Percentiles rank a stretch among this genome's conserved stretches.
phyloP scores from a whole-genome alignment of 2,888 invertebrate genomes.

The Plebejus melissa region DNA sequence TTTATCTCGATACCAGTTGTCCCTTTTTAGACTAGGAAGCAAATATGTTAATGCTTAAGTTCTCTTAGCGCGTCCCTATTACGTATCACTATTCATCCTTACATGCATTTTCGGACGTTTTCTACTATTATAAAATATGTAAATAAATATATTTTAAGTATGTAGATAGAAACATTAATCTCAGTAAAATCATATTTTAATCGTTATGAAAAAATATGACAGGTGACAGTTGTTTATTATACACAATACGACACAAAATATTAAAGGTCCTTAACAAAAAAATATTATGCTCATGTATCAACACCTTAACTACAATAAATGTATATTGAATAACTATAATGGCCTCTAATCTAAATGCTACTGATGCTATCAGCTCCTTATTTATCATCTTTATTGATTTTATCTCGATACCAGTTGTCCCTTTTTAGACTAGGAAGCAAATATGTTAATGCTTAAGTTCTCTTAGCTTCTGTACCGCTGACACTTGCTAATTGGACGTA shows the following conservation, averaged over 20 bases:
- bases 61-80: slow-evolving; percentile 58
- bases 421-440: slow-evolving; percentile 35
- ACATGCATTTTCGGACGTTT: background rate
- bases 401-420: slow-evolving; percentile 37
- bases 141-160: background rate
- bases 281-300: slow-evolving; percentile 1
- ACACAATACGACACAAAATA: background rate
- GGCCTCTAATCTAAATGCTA: slow-evolving; percentile 11
- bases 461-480: slow-evolving; percentile 61
- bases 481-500: slow-evolving; percentile 68
- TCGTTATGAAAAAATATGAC: background rate
- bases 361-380: slow-evolving; percentile 22
- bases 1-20: slow-evolving; percentile 37
- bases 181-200: background rate
- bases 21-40: slow-evolving; percentile 32
- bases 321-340: slow-evolving; percentile 12
- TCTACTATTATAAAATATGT: background rate
- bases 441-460: slow-evolving; percentile 49
- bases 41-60: slow-evolving; percentile 49
- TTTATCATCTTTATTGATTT: slow-evolving; percentile 31
- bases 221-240: background rate
- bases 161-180: background rate
- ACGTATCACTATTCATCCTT: background rate
- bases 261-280: background rate
- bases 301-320: background rate